A percentile compares a stretch with the other conserved stretches of the same genome.
Conservation (phyloP, 1,140 invertebrate genomes). For the Zaprionus lachaisei region DNA sequence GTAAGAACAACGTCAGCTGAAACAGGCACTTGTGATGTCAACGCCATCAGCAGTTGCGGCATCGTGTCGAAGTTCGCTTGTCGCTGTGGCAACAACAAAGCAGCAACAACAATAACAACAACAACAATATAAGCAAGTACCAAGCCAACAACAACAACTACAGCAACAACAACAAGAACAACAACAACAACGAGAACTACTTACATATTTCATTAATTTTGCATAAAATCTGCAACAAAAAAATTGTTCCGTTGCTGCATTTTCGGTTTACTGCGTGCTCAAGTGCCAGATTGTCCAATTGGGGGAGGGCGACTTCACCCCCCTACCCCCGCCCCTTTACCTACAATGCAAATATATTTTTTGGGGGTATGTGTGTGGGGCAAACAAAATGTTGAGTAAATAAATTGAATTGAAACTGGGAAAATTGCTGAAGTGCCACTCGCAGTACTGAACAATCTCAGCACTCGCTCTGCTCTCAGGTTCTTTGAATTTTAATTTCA, state of each 20-base stretch:
- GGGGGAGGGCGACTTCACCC: conserved; percentile 9
- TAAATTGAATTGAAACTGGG: conserved; percentile 59
- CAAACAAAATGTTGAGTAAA: conserved; percentile 43
- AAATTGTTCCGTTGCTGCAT: conserved; percentile 27
- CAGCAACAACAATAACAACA: neutral
- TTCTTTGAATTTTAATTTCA: conserved; percentile 18
- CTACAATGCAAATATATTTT: neutral
- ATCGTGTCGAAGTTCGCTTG: conserved; percentile 48
- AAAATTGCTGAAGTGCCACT: conserved; percentile 50
- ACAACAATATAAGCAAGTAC: neutral
- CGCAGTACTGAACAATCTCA: neutral
- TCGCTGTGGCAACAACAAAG: conserved; percentile 21
- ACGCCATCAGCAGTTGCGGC: conserved; percentile 63
- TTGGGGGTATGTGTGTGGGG: neutral
- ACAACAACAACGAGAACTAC: conserved; percentile 4
- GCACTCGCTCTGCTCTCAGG: conserved; percentile 1
- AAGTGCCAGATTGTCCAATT: conserved; percentile 67
- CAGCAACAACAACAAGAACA: conserved; percentile 11
- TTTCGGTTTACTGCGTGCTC: conserved; percentile 70
- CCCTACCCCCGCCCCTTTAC: neutral
- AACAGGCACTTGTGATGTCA: conserved; percentile 69
- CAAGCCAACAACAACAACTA: conserved; percentile 7
- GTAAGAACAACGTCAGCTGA: conserved; percentile 6
- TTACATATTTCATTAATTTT: conserved; percentile 79
- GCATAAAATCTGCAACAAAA: conserved; percentile 63